These are phyloP conservation scores for Cyphomyrus discorhynchus DNA, from an alignment of 2,113 vertebrate species.

Conservation along the genomic window DNA sequence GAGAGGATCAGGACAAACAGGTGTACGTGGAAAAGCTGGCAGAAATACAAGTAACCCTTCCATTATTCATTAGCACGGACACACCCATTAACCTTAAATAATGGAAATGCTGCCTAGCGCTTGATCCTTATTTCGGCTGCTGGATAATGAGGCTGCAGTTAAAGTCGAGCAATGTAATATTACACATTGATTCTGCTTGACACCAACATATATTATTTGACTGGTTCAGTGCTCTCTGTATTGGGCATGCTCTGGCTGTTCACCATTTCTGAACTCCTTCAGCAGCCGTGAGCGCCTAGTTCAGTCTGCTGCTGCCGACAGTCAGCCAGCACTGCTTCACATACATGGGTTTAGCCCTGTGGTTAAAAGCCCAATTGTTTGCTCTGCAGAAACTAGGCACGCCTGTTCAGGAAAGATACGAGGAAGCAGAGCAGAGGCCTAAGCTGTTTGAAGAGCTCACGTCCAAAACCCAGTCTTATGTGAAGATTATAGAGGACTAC, in stretches of 20 bases:
- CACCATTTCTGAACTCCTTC: neutral
- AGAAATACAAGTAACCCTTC: slow-evolving; percentile 59
- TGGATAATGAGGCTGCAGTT: neutral
- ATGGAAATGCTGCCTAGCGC: neutral
- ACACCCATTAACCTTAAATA: neutral
- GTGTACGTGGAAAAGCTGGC: slow-evolving; percentile 66
- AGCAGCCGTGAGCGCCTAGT: neutral
- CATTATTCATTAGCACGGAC: neutral
- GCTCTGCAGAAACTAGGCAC: slow-evolving; percentile 62
- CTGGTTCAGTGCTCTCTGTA: neutral
- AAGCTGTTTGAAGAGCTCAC: slow-evolving; percentile 59
- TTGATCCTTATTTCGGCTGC: neutral
- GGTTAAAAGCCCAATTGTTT: slow-evolving; percentile 16
- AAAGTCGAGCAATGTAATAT: neutral
- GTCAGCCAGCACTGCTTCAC: neutral
- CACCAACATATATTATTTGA: neutral
- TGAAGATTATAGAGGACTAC: slow-evolving; percentile 61
- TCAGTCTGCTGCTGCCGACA: neutral
- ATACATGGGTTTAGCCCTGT: slow-evolving; percentile 9
- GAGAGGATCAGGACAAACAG: slow-evolving; percentile 68
- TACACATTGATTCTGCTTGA: slow-evolving; percentile 6
- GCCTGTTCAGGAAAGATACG: slow-evolving; percentile 63
- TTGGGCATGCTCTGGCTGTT: neutral
- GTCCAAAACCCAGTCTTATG: slow-evolving; percentile 60
- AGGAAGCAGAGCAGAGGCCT: slow-evolving; percentile 63